These are phyloP conservation scores for Crioceris asparagi DNA, from an alignment of 2,888 invertebrate species.

Conservation along the genomic window DNA sequence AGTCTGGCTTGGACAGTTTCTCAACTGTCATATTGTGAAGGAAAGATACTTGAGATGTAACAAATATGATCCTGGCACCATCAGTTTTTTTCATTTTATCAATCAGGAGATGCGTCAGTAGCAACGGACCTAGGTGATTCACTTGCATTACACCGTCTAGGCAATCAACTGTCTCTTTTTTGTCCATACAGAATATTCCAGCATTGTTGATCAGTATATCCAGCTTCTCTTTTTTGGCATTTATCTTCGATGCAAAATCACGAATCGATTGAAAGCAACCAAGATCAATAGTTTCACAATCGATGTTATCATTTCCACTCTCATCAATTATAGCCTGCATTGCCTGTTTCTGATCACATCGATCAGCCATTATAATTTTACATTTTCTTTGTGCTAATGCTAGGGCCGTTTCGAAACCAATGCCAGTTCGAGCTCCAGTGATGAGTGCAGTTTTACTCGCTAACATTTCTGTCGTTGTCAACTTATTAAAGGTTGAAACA, in stretches of 20 bases:
- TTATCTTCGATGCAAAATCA: conserved; percentile 47
- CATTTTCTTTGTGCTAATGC: conserved; percentile 39
- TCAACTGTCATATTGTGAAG: conserved; percentile 12
- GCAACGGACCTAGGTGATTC: conserved; percentile 60
- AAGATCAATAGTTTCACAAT: conserved; percentile 39
- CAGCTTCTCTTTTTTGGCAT: conserved; percentile 39
- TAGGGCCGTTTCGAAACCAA: conserved; percentile 34
- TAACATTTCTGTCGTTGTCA: too few relatives aligned
- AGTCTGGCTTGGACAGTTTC: conserved; percentile 10
- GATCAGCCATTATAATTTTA: conserved; percentile 41
- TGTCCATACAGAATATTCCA: conserved; percentile 41
- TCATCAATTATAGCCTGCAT: conserved; percentile 21
- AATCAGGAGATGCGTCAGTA: conserved; percentile 51
- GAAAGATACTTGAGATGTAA: conserved; percentile 17
- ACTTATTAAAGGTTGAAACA: too few relatives aligned
- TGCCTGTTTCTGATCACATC: conserved; percentile 24
- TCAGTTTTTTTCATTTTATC: conserved; percentile 27
- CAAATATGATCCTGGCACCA: conserved; percentile 15
- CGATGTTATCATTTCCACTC: conserved; percentile 28
- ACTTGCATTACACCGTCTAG: conserved; percentile 52
- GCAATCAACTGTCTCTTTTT: conserved; percentile 46
- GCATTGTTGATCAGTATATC: conserved; percentile 54
- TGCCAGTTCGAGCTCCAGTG: conserved; percentile 26
- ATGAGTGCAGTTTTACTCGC: conserved; percentile 12
- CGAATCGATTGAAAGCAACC: conserved; percentile 36